Base-by-base conservation (phyloP, 1,140 invertebrate genomes). In the Nasonia giraulti region DNA sequence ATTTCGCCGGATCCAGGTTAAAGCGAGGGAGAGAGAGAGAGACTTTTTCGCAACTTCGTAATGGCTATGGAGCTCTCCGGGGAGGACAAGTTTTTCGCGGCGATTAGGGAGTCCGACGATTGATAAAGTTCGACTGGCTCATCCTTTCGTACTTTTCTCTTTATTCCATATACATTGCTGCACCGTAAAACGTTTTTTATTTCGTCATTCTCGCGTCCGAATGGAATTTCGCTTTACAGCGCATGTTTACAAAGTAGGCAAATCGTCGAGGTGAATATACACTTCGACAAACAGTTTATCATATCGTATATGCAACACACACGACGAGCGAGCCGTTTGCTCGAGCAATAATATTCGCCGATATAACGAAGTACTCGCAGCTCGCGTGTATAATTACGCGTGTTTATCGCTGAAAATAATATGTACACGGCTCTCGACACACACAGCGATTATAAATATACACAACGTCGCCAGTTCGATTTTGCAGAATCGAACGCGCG, bases 1-100 rank as follows among this genome's bases (percentile, higher is more conserved):
- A 80, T 27, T 69, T 69, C 20, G 11, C 27, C 80, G 31, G 12
- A 76, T 62, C 20, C 74, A 68, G 31, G 81, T 68, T 82, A 68
- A 62, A 66, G 68, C 40, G 17, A 37, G 33, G 5, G 33, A 6
- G 33, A 33, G 33, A 37, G 33, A 33, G 33, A 37, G 33, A 37
- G 2, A 50, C n/a, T 62, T 55, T 55, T 33, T 37, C 11, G 74
- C 12, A 44, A 44, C 37, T 76, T 76, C 6, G 37, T n/a, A 76
- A 40, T 44, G 74, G 55, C 23, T 10, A 3, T 76, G 20, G 20
- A 44, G 40, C 40, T 44, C 40, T 8, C 40, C 40, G 23, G 79
- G 10, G 17, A n/a, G 55, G 55, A 62, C 55, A 62, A 62, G 55
- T 62, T 62, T 62, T 62, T n/a, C 55, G 69, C 66, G 66, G 2